Conservation (phyloP, 2,797 vertebrate genomes). For the Perodicticus potto region DNA sequence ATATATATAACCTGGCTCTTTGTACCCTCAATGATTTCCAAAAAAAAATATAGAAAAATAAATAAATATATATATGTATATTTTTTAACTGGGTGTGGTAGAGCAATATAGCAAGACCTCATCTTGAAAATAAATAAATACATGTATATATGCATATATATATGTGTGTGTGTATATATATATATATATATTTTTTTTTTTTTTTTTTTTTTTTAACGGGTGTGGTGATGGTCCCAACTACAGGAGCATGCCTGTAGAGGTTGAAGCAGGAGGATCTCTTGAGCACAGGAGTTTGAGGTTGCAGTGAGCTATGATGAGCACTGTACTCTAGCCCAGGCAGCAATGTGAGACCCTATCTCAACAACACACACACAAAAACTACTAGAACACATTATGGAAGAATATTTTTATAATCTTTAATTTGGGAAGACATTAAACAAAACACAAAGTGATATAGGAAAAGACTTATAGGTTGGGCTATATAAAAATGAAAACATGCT, state of each 20-base stretch:
- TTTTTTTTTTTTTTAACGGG: background rate
- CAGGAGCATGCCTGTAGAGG: background rate
- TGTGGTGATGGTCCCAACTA: background rate
- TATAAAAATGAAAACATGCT: slow-evolving; percentile 49
- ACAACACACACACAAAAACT: background rate
- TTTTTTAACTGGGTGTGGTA: no score
- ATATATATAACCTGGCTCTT: background rate
- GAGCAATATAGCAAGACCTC: no score
- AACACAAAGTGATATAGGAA: slow-evolving; percentile 15
- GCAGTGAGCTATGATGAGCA: background rate
- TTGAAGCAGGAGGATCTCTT: background rate
- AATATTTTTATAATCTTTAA: slow-evolving; percentile 50
- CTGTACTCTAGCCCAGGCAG: background rate
- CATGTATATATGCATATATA: no score
- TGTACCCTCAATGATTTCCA: no score
- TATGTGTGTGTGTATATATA: no score
- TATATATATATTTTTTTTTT: no score
- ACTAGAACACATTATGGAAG: slow-evolving; percentile 23
- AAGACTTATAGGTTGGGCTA: slow-evolving; percentile 1
- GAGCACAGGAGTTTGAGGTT: background rate
- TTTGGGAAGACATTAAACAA: background rate
- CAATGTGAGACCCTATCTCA: background rate
- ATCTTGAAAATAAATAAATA: no score
- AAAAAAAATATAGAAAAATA: no score
- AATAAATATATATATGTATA: no score